Base-by-base conservation (phyloP, 2,888 invertebrate species). In the Salticus scenicus region DNA sequence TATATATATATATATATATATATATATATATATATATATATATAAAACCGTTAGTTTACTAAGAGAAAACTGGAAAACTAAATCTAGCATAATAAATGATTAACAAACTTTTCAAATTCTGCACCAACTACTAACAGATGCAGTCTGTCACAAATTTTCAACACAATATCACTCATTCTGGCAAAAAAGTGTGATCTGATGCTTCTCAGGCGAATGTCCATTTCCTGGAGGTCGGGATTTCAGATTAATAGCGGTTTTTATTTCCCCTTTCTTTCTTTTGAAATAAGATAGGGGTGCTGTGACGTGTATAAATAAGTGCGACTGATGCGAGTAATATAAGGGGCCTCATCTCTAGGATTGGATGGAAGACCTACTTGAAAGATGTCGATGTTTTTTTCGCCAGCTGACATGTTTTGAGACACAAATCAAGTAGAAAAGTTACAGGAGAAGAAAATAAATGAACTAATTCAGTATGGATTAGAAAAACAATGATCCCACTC, bases 141-240 rank as follows among this genome's bases (percentile, higher is more conserved):
- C 30, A 69, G 20, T 14, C 69, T 69, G 69, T 69, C 69, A 17
- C 24, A 0, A 30, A 51, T 51, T 69, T 33, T 76, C 76, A 33
- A 24, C 67, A 47, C 31, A 47, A 33, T 69, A 76, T 76, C 76
- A 76, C 17, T 76, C 76, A 76, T n/a, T 30, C 30, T 47, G 1
- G 71, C n/a, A 71, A 71, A 71, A 71, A 51, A 28, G 51, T n/a
- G n/a, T 76, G 76, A 72, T 64, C 71, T 47, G 72, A 64, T 72
- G 64, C 31, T 71, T 24, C 72, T 72, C 47, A n/a, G 17, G 31
- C 72, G 72, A 80, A 66, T 47, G 79, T 67, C 79, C 72, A 10
- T 72, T 73, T 80, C 79, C 73, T 73, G 79, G 8, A 28, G 66
- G 72, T 57, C 10, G 69, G 41, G 7, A 37, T 69, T 41, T 24